Conservation (phyloP, 1,140 invertebrate genomes). For the Leptonema lineaticorne region DNA sequence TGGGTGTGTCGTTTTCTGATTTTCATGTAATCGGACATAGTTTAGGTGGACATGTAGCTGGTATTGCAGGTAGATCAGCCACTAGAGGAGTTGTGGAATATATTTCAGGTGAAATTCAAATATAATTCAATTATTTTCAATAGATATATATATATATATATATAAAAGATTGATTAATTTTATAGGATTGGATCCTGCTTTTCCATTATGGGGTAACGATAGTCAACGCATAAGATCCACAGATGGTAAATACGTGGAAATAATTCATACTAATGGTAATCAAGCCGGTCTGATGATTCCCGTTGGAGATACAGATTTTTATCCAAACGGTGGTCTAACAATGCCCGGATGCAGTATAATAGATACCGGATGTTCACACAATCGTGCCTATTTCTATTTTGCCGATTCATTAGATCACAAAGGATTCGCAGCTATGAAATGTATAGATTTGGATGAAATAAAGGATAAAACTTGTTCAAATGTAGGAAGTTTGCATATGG, state of each 20-base stretch:
- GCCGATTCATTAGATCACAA: constrained; percentile 45
- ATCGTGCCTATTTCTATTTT: constrained; percentile 51
- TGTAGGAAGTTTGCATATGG: constrained; percentile 1
- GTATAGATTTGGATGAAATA: constrained; percentile 1
- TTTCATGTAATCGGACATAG: constrained; percentile 6
- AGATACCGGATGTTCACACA: constrained; percentile 45
- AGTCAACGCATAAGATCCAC: constrained; percentile 44
- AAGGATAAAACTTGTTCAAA: background rate
- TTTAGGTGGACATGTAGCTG: constrained; percentile 19
- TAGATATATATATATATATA: background rate
- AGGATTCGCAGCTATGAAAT: background rate
- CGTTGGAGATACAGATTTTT: constrained; percentile 70
- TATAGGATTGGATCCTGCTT: constrained; percentile 65
- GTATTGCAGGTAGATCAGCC: background rate
- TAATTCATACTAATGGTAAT: constrained; percentile 68
- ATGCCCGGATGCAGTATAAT: constrained; percentile 60
- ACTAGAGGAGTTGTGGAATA: constrained; percentile 5
- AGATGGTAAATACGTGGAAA: constrained; percentile 67
- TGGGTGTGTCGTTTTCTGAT: background rate
- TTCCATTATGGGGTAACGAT: constrained; percentile 53
- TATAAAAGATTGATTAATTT: constrained; percentile 21
- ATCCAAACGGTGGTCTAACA: constrained; percentile 62
- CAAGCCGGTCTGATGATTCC: constrained; percentile 56
- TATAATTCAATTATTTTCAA: background rate
- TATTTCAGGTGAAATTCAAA: background rate